Conservation (phyloP, 2,797 vertebrate genomes). For the Cheirogaleus major region DNA sequence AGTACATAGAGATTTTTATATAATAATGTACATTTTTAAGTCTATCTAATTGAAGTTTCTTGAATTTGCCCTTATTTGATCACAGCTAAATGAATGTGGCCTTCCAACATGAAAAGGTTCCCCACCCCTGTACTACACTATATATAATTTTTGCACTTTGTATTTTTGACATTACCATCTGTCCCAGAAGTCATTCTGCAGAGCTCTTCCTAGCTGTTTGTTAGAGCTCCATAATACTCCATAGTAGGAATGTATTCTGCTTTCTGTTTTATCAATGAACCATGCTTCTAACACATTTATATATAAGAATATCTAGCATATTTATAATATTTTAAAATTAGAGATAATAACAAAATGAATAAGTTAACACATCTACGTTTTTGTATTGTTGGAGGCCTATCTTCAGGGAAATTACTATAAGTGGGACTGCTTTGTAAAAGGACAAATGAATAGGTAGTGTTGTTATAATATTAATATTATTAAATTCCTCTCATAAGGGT, state of each 20-base stretch:
- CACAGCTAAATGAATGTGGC: no score
- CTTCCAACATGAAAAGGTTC: no score
- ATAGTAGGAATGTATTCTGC: background rate
- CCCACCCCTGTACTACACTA: background rate
- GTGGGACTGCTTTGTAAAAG: background rate
- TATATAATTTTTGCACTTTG: background rate
- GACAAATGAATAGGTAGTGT: background rate
- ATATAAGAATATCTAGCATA: background rate
- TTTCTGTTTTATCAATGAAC: no score
- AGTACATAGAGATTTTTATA: background rate
- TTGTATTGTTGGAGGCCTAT: background rate
- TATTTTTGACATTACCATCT: background rate
- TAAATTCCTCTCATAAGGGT: background rate
- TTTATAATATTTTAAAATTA: background rate
- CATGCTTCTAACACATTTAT: background rate
- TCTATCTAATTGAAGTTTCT: no score
- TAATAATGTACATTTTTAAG: no score
- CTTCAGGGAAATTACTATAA: background rate
- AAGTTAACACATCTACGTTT: background rate
- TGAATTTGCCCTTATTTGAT: no score
- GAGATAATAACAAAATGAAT: background rate
- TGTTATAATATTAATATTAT: background rate
- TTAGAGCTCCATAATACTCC: background rate
- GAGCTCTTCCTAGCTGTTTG: background rate
- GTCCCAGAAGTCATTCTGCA: background rate